Evolutionary conservation across 1,140 invertebrate species (phyloP).

Genomic region (Cardiocondyla obscurior): DNA sequence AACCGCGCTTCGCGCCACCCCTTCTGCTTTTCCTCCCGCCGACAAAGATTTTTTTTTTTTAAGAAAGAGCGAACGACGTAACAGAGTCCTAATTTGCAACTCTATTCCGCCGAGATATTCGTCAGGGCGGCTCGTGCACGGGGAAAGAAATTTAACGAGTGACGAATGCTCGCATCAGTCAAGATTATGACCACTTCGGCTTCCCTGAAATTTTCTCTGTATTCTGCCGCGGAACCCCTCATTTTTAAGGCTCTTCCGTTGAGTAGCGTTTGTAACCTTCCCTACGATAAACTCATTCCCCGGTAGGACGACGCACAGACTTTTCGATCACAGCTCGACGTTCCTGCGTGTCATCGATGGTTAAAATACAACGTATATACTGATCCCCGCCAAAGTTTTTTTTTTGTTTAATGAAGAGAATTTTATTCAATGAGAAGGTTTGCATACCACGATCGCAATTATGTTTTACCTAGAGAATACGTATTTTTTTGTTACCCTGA

Average conservation of each 20-base stretch:
- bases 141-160: conserved; percentile 59
- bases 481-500: neutral
- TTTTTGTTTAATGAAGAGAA: neutral
- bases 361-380: neutral
- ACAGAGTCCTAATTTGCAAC: conserved; percentile 69
- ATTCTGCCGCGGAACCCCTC: neutral
- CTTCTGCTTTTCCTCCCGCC: neutral
- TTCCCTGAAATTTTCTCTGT: conserved; percentile 15
- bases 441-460: neutral
- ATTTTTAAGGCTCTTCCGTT: conserved; percentile 55
- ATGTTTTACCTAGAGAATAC: neutral
- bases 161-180: conserved; percentile 62
- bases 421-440: neutral
- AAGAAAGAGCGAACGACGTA: conserved; percentile 43
- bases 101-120: conserved; percentile 47
- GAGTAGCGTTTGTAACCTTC: conserved; percentile 1
- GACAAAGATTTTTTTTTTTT: conserved; percentile 17
- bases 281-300: conserved; percentile 2
- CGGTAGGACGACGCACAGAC: neutral
- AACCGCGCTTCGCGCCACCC: neutral
- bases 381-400: neutral
- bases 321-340: neutral
- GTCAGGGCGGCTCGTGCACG: conserved; percentile 16
- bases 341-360: neutral
- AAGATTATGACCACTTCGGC: conserved; percentile 51